Base-by-base conservation (phyloP, 2,888 invertebrate genomes). In the Terebella lapidaria region DNA sequence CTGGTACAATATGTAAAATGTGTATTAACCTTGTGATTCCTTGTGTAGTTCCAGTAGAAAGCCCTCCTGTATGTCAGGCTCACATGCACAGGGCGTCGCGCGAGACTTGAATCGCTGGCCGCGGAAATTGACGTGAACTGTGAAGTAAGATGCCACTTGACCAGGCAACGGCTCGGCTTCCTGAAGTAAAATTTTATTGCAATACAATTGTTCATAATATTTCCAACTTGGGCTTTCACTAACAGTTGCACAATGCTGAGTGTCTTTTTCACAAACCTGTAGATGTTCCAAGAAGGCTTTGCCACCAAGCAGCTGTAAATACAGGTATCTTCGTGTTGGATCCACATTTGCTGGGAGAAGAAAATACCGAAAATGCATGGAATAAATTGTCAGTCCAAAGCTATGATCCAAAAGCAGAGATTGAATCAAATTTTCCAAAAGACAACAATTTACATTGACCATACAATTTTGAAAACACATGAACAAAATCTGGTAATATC, bases 221-320 rank as follows among this genome's bases (percentile, higher is more conserved):
- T n/a, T n/a, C n/a, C n/a, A n/a, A n/a, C n/a, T n/a, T n/a, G n/a
- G n/a, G n/a, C n/a, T n/a, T n/a, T n/a, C n/a, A n/a, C n/a, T n/a
- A n/a, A n/a, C n/a, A n/a, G n/a, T n/a, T n/a, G n/a, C n/a, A n/a
- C n/a, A n/a, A n/a, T n/a, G n/a, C n/a, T n/a, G n/a, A n/a, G n/a
- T n/a, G n/a, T n/a, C n/a, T n/a, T n/a, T n/a, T n/a, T n/a, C n/a
- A n/a, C 24, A 79, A 67, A 58, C 77, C 42, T 76, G 70, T 26
- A 80, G 69, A 59, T 79, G 77, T 28, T 79, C 79, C 30, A 79
- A 66, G 60, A 80, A 80, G 5, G 80, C 80, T 58, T 72, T 74
- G 0, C 80, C 80, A 18, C 74, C 73, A 18, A 74, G 68, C 1
- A 79, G 70, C 55, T 77, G 73, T 2, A 80, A 58, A 59, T 75